phyloP scores from a whole-genome alignment of 1,140 invertebrate species.

The Drosophila subobscura region DNA sequence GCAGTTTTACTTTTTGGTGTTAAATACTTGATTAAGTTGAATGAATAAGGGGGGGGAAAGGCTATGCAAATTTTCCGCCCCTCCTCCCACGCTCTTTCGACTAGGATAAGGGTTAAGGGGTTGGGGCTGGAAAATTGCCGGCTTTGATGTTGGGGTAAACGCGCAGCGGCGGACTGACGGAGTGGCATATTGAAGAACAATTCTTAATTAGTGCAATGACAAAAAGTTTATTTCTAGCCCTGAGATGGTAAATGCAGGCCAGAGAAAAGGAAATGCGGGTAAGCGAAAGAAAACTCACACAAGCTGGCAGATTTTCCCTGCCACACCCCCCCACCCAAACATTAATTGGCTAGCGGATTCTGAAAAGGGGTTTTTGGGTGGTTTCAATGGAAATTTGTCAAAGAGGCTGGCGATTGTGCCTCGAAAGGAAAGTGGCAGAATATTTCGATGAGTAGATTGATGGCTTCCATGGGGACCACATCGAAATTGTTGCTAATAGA shows the following conservation, averaged over 20 bases:
- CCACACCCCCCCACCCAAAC: not conserved
- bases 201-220: slow-evolving; percentile 62
- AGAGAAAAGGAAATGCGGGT: slow-evolving; percentile 24
- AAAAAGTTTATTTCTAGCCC: slow-evolving; percentile 43
- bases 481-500: too few relatives aligned
- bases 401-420: not conserved
- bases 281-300: slow-evolving; percentile 40
- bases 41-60: slow-evolving; percentile 25
- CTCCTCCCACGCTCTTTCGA: not conserved
- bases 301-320: slow-evolving; percentile 16
- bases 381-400: slow-evolving; percentile 18
- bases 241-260: slow-evolving; percentile 46
- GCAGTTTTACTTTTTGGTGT: slow-evolving; percentile 72
- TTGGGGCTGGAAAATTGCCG: slow-evolving; percentile 43
- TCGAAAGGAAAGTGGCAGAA: not conserved
- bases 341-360: slow-evolving; percentile 15
- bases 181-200: slow-evolving; percentile 34
- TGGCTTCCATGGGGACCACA: too few relatives aligned
- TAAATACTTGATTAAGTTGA: slow-evolving; percentile 77
- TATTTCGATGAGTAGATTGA: too few relatives aligned
- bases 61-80: slow-evolving; percentile 64
- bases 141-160: slow-evolving; percentile 56
- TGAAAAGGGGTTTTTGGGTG: not conserved
- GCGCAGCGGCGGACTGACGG: not conserved
- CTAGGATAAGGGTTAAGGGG: slow-evolving; percentile 9